Base-by-base conservation (phyloP, 2,113 vertebrate genomes). In the Callocephalon fimbriatum region DNA sequence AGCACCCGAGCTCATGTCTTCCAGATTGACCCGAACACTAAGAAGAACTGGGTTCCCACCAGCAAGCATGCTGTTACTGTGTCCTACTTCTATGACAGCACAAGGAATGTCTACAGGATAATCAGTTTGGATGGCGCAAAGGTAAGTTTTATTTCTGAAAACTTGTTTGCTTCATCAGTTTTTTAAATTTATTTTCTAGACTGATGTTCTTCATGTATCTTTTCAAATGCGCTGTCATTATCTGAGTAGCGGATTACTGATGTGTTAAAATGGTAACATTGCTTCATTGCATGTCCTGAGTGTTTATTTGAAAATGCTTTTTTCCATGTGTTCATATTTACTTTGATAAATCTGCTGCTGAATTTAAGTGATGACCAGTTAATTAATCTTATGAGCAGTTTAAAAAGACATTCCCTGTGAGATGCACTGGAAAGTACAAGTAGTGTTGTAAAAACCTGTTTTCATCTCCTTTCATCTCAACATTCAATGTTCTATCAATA, bases 41-140 rank as follows among this genome's bases (percentile, higher is more conserved):
- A 99, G 98, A 99, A 99, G 98, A 99, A 99, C 99, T 99, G 99
- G 99, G 98, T 99, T 97, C 99, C 99, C 95, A 99, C 99, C 98
- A 99, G 99, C 98, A 99, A 99, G 98, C 99, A 99, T 80, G 99
- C 99, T 42, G 99, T 99, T 98, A 99, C 99, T 63, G 99, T 99
- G 95, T 99, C 99, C 98, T 99, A 99, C 97, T 99, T 99, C 98
- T 99, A 99, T 90, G 99, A 99, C 98, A 99, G 99, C 98, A 99
- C 99, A 96, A 99, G 99, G 97, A 99, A 99, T 78, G 99, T 99
- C 95, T 99, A 99, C 96, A 99, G 99, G 95, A 99, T 99, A 98
- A 99, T 99, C 97, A 99, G 99, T 98, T 98, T 99, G 98, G 99
- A 99, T 79, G 99, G 99, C 96, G 99, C 99, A 97, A 99, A 99